These are phyloP conservation scores for Petrophora chlorosata DNA, from an alignment of 2,888 invertebrate species.

Conservation along the genomic window DNA sequence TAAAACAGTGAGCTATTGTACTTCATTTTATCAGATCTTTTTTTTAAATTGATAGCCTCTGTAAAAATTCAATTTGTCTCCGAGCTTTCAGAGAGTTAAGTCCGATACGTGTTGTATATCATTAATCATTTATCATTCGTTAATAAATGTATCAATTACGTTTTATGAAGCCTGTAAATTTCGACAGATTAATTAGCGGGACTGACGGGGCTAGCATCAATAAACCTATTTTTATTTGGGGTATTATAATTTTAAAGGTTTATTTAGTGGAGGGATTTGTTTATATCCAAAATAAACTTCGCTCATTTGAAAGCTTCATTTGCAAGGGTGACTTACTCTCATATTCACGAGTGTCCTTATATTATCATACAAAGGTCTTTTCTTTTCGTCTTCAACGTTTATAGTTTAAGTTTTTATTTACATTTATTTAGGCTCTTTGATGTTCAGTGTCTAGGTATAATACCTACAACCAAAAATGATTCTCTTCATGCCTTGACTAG, in stretches of 20 bases:
- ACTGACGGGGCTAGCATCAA: constrained; percentile 24
- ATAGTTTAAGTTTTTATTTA: constrained; percentile 44
- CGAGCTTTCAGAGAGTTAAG: constrained; percentile 16
- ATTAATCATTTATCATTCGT: constrained; percentile 28
- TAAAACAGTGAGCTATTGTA: background rate
- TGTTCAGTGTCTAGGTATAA: constrained; percentile 17
- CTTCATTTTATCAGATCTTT: background rate
- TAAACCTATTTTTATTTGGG: constrained; percentile 27
- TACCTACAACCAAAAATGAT: too few species aligned
- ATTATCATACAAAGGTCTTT: constrained; percentile 41
- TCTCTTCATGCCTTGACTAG: too few species aligned
- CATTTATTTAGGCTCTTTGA: too few species aligned
- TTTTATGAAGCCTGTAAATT: constrained; percentile 27
- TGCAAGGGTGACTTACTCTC: constrained; percentile 35
- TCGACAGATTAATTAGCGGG: constrained; percentile 27
- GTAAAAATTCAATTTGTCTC: constrained; percentile 20
- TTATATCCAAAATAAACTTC: constrained; percentile 24
- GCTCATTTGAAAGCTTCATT: constrained; percentile 30
- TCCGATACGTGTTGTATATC: constrained; percentile 19
- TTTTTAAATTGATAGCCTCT: constrained; percentile 17
- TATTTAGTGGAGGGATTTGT: constrained; percentile 12
- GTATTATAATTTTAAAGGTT: constrained; percentile 27
- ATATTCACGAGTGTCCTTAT: constrained; percentile 35
- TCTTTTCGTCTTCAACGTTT: constrained; percentile 35
- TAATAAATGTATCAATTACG: constrained; percentile 27